Evolutionary conservation across 2,888 invertebrate genomes (phyloP), one percentile per base, ranked within the genome.

Genomic region (Cheilosia variabilis): DNA sequence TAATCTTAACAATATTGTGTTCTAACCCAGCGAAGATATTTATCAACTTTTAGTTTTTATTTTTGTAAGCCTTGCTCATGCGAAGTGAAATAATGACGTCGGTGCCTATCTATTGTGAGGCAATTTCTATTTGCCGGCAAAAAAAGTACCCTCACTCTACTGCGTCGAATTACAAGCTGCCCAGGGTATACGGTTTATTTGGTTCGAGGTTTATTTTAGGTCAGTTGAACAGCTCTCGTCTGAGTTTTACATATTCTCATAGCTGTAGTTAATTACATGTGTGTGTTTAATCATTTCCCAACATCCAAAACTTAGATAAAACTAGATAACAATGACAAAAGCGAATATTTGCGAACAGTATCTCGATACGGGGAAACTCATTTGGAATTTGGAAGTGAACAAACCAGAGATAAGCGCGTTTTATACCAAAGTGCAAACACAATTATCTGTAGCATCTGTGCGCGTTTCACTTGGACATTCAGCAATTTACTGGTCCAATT

Each of bases 401-500:
- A 84, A 31, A 50, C 53, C 24, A 71, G 79, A 71, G 79, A 80
- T 73, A 79, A 57, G 19, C 65, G 37, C 53, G 31, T 84, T 60
- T 75, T 37, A 55, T 34, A 47, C 63, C 27, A 41, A 2, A 58
- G 45, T 78, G 78, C 73, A 84, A 84, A 84, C 52, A 79, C 37
- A 43, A 24, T 75, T 80, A 84, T 84, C 84, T 75, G 15, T 22
- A 43, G 45, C 58, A 60, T 69, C 63, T 75, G 79, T 75, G 69
- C 65, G 73, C 69, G 75, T 71, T 76, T 63, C 27, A 75, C 84
- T 60, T 84, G 84, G 79, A 76, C 84, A 84, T 84, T 69, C 63
- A 75, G 78, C 63, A 55, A 69, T 69, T 65, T 65, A 58, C 73
- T 63, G 72, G 65, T 79, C 69, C 68, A 58, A 50, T 34, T 58